Evolutionary conservation across 1,140 invertebrate species (phyloP), one percentile per base, ranked within the genome.

Genomic region (Pentalonia nigronervosa): DNA sequence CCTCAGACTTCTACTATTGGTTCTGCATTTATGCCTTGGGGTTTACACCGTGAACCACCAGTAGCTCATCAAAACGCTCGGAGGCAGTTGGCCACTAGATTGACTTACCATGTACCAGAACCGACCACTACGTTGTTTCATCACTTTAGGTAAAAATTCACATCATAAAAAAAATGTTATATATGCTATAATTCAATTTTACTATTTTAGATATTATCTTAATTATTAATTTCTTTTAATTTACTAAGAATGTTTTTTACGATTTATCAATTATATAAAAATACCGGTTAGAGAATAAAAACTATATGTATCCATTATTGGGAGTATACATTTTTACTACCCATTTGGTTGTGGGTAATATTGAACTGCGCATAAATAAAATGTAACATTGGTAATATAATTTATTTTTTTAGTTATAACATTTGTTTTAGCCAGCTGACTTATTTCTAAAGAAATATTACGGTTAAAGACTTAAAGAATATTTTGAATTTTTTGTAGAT

Each of bases 1-100:
- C 41, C 81, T 45, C 89, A 90, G 60, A 45, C 91, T 41, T 30
- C 81, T 53, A 14, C 30, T 45, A 86, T 93, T 41, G 50, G 91
- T 53, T 93, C 91, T 2, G 91, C 91, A 30, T 93, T 93, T 30
- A 93, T 93, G 76, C 91, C 91, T 25, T 93, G 91, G 91, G 48
- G 91, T 4, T 93, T 93, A n/a, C 91, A 93, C 36, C 76, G 91
- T 76, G 93, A 94, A 81, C 94, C 94, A 4, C 94, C 94, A 45
- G 86, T 87, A n/a, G 94, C 94, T 2, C 94, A 94, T 92, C 94
- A 94, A 89, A 94, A 93, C 48, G 45, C 81, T 30, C 45, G 93
- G 7, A 93, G 94, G 45, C 87, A 94, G 47, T 4, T 50, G 47
- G 91, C 91, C 20, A 90, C 89, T 90, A 93, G 91, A 86, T 84